Base-by-base conservation (phyloP, 2,888 invertebrate genomes). In the Galerucella nymphaeae region DNA sequence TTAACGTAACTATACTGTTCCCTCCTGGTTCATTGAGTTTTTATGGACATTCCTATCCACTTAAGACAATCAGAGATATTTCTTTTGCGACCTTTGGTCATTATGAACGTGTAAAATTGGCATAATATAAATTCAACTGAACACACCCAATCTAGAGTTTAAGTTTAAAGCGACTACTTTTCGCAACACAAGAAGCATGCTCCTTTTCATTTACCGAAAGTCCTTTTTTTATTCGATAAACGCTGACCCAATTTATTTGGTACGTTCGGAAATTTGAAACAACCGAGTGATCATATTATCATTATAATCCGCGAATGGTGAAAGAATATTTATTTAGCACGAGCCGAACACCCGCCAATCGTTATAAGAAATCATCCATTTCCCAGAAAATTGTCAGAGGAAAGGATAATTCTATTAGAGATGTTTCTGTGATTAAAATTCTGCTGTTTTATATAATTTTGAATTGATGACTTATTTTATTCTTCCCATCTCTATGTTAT, bases 271-370 rank as follows among this genome's bases (percentile, higher is more conserved):
- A 70, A 70, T 70, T 70, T 42, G 70, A 70, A 64, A 70, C 57
- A 70, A 70, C 63, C 70, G 55, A 70, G 42, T 70, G 70, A 70
- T 70, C 70, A 70, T 63, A 70, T 70, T 70, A 70, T 70, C 70
- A 70, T 70, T 63, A 70, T 57, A 63, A 70, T 70, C 70, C 57
- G 70, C 70, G 63, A 70, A 41, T 45, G 42, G 63, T 45, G 64
- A 64, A 64, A 53, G 62, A 70, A 70, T n/a, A n/a, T 70, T 70
- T 57, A 70, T 70, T 70, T 57, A 45, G 45, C 64, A 63, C 70
- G 45, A 70, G 11, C 57, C 41, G 61, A 42, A 18, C 42, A 14
- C n/a, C 61, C 14, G 57, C 30, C 41, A 41, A 57, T 42, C 41
- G 69, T 69, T 45, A 41, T 50, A 30, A 70, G 23, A 50, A 70